Evolutionary conservation across 2,888 invertebrate species (phyloP).

Genomic region (Nemurella pictetii): DNA sequence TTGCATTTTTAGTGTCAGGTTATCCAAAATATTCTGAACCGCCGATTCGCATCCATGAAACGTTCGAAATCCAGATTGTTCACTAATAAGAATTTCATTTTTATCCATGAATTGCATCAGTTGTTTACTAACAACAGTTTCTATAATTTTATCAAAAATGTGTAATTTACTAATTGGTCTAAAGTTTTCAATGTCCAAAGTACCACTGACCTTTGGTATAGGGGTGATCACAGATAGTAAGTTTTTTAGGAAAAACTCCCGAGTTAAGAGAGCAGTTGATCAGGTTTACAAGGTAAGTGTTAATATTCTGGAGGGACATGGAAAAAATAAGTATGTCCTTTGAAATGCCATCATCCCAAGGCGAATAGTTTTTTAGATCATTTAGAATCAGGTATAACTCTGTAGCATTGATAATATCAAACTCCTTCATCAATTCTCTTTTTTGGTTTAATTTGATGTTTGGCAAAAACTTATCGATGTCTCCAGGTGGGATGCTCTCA

Average conservation of each 20-base stretch:
- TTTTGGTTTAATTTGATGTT: background rate
- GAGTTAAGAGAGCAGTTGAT: background rate
- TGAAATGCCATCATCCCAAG: background rate
- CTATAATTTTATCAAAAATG: background rate
- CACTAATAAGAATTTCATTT: too few relatives aligned
- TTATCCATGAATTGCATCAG: too few relatives aligned
- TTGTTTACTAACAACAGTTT: too few relatives aligned
- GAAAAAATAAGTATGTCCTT: background rate
- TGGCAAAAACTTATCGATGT: background rate
- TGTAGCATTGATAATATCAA: background rate
- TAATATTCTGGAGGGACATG: background rate
- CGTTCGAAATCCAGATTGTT: too few relatives aligned
- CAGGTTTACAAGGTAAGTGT: background rate
- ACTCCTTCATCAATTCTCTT: background rate
- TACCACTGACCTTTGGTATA: background rate
- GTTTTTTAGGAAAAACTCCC: background rate
- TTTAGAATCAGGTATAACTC: background rate
- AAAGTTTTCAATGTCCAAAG: background rate
- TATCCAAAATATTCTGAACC: too few relatives aligned
- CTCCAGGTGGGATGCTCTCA: background rate
- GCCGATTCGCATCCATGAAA: too few relatives aligned
- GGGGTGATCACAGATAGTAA: background rate
- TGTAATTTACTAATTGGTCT: conserved; percentile 1
- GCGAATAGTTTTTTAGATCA: background rate
- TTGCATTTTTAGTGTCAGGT: too few relatives aligned